phyloP scores from a whole-genome alignment of 2,888 invertebrate genomes.

The Ctenicera cuprea region DNA sequence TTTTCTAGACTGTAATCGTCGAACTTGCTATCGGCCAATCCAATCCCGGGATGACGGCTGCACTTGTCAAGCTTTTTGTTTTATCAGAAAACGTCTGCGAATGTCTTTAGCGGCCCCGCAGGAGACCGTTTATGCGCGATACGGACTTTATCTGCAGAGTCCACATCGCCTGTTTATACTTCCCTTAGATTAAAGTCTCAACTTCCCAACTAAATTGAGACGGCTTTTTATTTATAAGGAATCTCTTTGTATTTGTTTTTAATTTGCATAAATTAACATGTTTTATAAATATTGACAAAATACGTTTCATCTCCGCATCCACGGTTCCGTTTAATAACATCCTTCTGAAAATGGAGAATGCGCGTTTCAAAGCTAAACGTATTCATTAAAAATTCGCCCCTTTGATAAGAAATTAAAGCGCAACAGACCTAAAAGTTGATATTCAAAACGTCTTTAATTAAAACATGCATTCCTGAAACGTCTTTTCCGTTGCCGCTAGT shows the following conservation, averaged over 20 bases:
- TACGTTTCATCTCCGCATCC: conserved; percentile 41
- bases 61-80: conserved; percentile 70
- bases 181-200: conserved; percentile 50
- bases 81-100: conserved; percentile 66
- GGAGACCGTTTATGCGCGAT: conserved; percentile 52
- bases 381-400: conserved; percentile 42
- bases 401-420: conserved; percentile 45
- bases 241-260: conserved; percentile 53
- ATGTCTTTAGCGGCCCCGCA: conserved; percentile 62
- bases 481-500: background rate
- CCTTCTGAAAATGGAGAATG: conserved; percentile 25
- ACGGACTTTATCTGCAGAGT: conserved; percentile 51
- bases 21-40: conserved; percentile 66
- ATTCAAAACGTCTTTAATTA: conserved; percentile 35
- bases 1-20: conserved; percentile 70
- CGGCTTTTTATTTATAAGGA: conserved; percentile 45
- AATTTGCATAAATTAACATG: conserved; percentile 54
- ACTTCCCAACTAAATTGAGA: conserved; percentile 40
- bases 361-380: conserved; percentile 38
- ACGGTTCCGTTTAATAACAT: conserved; percentile 20
- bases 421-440: conserved; percentile 32
- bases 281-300: conserved; percentile 41
- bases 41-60: conserved; percentile 62
- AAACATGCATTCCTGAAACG: conserved; percentile 14
- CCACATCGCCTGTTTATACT: conserved; percentile 60